Base-by-base conservation (phyloP, 2,888 invertebrate genomes). In the Cinara cedri region DNA sequence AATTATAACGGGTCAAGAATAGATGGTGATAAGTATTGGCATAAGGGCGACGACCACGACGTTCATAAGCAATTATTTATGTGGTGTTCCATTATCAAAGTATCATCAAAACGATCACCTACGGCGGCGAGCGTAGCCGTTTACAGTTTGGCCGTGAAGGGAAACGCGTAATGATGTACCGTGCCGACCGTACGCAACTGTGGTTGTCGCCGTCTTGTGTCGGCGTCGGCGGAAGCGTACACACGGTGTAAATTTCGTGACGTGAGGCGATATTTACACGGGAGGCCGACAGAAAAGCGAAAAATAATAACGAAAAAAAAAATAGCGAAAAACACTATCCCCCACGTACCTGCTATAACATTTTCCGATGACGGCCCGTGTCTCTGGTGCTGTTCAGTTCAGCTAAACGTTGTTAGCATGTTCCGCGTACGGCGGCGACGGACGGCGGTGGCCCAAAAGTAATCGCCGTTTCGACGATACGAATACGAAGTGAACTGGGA, bases 291-390 rank as follows among this genome's bases (percentile, higher is more conserved):
- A 26, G 49, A 26, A 62, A n/a, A 2, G 3, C 8, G 13, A 10
- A 10, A 65, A 46, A 44, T 13, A 16, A 1, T 21, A n/a, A n/a
- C n/a, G n/a, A 21, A 9, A 1, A 19, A 2, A 46, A 16, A 24
- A 14, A 24, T 0, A 21, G 6, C 21, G 44, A 26, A 24, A 9
- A 55, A 71, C 34, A 8, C 21, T 11, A 49, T 16, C 42, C 26
- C 60, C 13, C 49, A 78, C 78, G 19, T 78, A 78, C 78, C 78
- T 78, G 74, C 78, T 78, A 78, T 70, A 78, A 78, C 78, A 78
- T 78, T 70, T 70, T 78, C 51, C 60, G 26, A 57, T 57, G 57
- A 66, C 68, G 57, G 46, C 24, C 57, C 46, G 49, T 46, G 68
- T 42, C 49, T n/a, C 49, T 19, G 54, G 46, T 14, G 44, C 6